These are phyloP conservation scores for Choristoneura rosaceana DNA, from an alignment of 2,888 invertebrate genomes.

Conservation along the genomic window DNA sequence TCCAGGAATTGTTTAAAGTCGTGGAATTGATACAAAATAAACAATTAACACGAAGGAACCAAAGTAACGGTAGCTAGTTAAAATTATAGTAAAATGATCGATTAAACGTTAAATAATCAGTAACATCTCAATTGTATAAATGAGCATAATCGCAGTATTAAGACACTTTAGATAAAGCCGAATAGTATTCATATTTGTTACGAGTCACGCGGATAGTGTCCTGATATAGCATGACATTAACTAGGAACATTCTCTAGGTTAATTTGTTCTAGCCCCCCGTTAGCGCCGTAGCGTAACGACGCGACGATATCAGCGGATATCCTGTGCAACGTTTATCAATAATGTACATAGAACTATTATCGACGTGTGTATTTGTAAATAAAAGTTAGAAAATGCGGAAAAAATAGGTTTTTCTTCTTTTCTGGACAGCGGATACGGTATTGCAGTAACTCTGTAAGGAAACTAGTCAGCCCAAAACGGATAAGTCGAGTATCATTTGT, in stretches of 20 bases:
- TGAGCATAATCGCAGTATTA: slow-evolving; percentile 28
- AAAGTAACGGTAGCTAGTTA: slow-evolving; percentile 64
- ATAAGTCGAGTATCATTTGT: slow-evolving; percentile 23
- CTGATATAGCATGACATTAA: slow-evolving; percentile 14
- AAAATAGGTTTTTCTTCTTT: slow-evolving; percentile 54
- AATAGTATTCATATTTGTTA: slow-evolving; percentile 12
- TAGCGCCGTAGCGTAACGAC: slow-evolving; percentile 48
- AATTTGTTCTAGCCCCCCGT: slow-evolving; percentile 28
- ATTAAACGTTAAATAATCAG: slow-evolving; percentile 35
- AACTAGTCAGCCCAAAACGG: slow-evolving; percentile 13
- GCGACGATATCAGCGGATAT: slow-evolving; percentile 46
- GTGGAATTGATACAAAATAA: slow-evolving; percentile 76
- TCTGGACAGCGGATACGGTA: slow-evolving; percentile 41
- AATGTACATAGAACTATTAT: slow-evolving; percentile 43
- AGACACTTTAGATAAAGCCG: slow-evolving; percentile 14
- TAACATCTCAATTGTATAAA: slow-evolving; percentile 35
- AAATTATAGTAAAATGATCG: slow-evolving; percentile 40
- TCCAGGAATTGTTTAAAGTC: slow-evolving; percentile 73
- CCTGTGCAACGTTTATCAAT: slow-evolving; percentile 54
- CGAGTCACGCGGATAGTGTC: slow-evolving; percentile 3
- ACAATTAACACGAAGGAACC: slow-evolving; percentile 72
- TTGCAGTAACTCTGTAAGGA: slow-evolving; percentile 9
- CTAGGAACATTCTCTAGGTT: slow-evolving; percentile 29
- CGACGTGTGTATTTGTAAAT: slow-evolving; percentile 70
- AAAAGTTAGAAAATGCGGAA: slow-evolving; percentile 66